phyloP scores from a whole-genome alignment of 2,888 invertebrate species.

The Tetanocera ferruginea region DNA sequence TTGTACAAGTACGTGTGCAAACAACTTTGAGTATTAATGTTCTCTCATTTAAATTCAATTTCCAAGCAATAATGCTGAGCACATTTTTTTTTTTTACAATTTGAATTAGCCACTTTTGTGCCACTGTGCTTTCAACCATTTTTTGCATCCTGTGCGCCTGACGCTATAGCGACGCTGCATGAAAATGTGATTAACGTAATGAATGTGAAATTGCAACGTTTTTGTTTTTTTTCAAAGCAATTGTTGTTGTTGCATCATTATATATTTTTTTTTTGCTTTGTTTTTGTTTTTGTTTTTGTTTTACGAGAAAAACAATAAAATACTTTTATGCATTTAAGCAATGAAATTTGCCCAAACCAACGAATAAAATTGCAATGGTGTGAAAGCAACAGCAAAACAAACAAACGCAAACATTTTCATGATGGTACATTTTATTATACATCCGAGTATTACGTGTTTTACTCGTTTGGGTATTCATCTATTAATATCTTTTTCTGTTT shows the following conservation, averaged over 20 bases:
- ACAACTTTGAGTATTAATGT: no score
- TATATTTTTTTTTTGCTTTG: no score
- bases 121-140: neutral
- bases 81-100: neutral
- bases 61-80: no score
- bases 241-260: conserved; percentile 26
- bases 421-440: neutral
- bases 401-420: neutral
- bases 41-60: no score
- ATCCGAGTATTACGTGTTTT: neutral
- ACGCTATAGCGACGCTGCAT: conserved; percentile 14
- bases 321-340: conserved; percentile 14
- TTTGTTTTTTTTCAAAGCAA: conserved; percentile 6
- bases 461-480: neutral
- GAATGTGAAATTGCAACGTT: conserved; percentile 38
- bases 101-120: neutral
- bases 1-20: no score
- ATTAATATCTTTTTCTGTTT: neutral
- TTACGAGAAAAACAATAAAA: conserved; percentile 9
- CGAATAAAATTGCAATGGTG: neutral
- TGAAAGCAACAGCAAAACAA: neutral
- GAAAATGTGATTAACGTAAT: conserved; percentile 44
- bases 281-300: neutral
- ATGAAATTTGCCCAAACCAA: conserved; percentile 16
- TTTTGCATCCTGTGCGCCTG: conserved; percentile 8